Base-by-base conservation (phyloP, 2,113 vertebrate species). In the Oreochromis tanganicae region DNA sequence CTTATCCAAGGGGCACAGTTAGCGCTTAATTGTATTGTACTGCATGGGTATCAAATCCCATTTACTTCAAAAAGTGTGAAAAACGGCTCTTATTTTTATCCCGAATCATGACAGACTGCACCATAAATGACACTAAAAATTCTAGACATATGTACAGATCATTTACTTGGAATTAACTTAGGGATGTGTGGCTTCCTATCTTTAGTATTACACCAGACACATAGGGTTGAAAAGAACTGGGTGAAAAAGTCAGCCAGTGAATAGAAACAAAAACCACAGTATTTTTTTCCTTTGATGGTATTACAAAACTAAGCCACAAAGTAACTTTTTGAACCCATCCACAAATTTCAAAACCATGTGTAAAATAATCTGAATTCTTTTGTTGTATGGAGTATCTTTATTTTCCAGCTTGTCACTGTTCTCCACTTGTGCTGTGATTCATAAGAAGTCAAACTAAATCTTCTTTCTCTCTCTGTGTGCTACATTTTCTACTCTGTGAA, bases 221-320 rank as follows among this genome's bases (percentile, higher is more conserved):
- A 24, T 4, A 3, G 36, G 29, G 43, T 82, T 83, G 63, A 82
- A 89, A 87, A 34, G 71, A 87, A 27, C 73, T 32, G 46, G 27
- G 73, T 82, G 68, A 48, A 84, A 81, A 38, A 86, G 87, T 85
- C 86, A 84, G 61, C 63, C 34, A 2, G 34, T 3, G 34, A 86
- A 90, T 81, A 55, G 12, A 41, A 68, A 68, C n/a, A 48, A 48
- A 84, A 36, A 46, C 54, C 50, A 54, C 46, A 46, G 79, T 73
- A 5, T 54, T 86, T 34, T 68, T 68, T 79, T 10, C 79, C 84
- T 93, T 82, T 80, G 75, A 91, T 71, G 87, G 84, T 80, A 87
- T 90, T 81, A 92, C 80, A 88, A 92, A 78, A 87, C 57, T 61
- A 86, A 91, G 68, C 86, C 7, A 34, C 38, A 57, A 78, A 82